These are phyloP conservation scores for Teleopsis dalmanni DNA, from an alignment of 1,140 invertebrate genomes.

Conservation along the genomic window DNA sequence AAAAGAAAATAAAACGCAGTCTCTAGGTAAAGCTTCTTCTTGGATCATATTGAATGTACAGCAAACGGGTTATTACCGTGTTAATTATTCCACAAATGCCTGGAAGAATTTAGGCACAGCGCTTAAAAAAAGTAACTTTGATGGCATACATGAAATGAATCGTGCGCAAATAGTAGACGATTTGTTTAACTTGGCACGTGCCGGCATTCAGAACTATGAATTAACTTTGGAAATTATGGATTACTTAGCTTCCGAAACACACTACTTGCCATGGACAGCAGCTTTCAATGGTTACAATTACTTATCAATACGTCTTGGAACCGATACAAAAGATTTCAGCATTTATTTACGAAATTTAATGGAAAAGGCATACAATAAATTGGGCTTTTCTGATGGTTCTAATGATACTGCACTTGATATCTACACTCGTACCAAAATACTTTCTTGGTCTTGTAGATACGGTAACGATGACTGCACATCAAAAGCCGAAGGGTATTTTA, in stretches of 20 bases:
- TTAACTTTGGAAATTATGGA: slow-evolving; percentile 51
- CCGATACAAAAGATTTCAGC: slow-evolving; percentile 22
- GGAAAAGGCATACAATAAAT: slow-evolving; percentile 23
- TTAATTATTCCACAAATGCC: slow-evolving; percentile 63
- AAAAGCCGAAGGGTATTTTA: slow-evolving; percentile 30
- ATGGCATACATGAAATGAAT: slow-evolving; percentile 59
- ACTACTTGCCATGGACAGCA: slow-evolving; percentile 59
- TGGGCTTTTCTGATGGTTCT: slow-evolving; percentile 25
- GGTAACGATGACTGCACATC: slow-evolving; percentile 45
- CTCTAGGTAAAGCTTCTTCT: slow-evolving; percentile 7
- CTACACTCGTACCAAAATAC: slow-evolving; percentile 40
- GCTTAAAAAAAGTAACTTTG: slow-evolving; percentile 47
- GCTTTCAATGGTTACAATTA: slow-evolving; percentile 50
- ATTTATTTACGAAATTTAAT: slow-evolving; percentile 27
- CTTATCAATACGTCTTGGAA: slow-evolving; percentile 30
- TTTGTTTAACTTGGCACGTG: slow-evolving; percentile 54
- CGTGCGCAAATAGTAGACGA: slow-evolving; percentile 77
- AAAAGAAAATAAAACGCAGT: slow-evolving; percentile 8
- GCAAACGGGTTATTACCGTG: slow-evolving; percentile 67
- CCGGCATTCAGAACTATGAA: slow-evolving; percentile 42
- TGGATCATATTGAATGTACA: slow-evolving; percentile 66
- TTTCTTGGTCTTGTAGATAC: slow-evolving; percentile 49
- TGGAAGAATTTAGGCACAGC: slow-evolving; percentile 56
- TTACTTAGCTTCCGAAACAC: slow-evolving; percentile 54
- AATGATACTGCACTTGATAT: slow-evolving; percentile 33